Percentiles rank a stretch among this genome's conserved stretches.
Conservation (phyloP, 2,797 vertebrate species). For the Anisognathus igniventris region DNA sequence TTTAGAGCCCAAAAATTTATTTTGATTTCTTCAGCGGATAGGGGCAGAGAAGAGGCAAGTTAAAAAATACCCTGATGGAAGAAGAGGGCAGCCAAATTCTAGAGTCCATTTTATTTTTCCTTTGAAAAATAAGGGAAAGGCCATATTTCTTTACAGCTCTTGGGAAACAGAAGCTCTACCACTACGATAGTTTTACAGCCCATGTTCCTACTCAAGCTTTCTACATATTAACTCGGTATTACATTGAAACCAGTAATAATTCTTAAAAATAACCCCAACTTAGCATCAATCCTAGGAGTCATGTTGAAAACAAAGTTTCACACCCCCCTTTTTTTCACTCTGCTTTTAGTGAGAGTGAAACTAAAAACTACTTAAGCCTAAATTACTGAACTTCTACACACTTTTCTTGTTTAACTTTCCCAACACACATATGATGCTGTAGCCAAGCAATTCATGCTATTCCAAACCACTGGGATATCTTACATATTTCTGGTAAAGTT, state of each 20-base stretch:
- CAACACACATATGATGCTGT: background rate
- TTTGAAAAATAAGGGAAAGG: background rate
- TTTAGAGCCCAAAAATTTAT: slow-evolving; percentile 35
- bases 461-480: background rate
- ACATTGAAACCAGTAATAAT: background rate
- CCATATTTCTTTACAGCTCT: slow-evolving; percentile 5
- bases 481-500: background rate
- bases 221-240: background rate
- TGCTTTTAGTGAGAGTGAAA: background rate
- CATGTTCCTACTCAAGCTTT: slow-evolving; percentile 3
- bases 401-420: background rate
- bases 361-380: background rate
- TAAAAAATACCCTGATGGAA: slow-evolving; percentile 6
- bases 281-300: background rate
- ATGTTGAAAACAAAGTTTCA: background rate
- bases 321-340: background rate
- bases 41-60: slow-evolving; percentile 1
- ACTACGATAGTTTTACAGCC: background rate
- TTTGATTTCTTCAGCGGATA: slow-evolving; percentile 23
- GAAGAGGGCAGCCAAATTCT: background rate
- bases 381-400: background rate
- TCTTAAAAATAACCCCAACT: background rate
- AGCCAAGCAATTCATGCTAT: background rate
- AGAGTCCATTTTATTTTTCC: background rate
- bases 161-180: background rate